Base-by-base conservation (phyloP, 1,140 invertebrate genomes). In the Micrasema minimum region DNA sequence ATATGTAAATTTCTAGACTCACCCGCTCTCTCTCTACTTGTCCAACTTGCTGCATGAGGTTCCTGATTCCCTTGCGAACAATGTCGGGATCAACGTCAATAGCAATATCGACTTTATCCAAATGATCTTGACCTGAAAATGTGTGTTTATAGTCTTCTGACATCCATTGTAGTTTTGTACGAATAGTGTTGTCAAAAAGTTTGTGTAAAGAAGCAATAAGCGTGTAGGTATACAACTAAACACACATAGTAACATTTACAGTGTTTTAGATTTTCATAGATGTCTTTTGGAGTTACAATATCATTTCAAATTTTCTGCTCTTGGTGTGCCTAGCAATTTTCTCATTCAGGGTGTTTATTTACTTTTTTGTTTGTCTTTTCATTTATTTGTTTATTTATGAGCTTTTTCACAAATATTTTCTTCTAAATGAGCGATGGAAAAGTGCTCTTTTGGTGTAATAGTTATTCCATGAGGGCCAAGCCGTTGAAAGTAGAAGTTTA, bases 21-120 rank as follows among this genome's bases (percentile, higher is more conserved):
- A 91, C 90, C 78, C 90, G 90, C 80, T 96, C 94, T 18, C 94
- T 85, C 82, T 96, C 94, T 55, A 95, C 89, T 80, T 92, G 90
- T 0, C 92, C 93, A 31, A 96, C 91, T 85, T 95, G 93, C 77
- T 95, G 92, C 91, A 96, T 95, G 14, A 96, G 86, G 77, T 90
- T 92, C 65, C 94, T 85, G 1, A 96, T 90, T 7, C 94, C 93
- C 81, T 94, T 93, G 75, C 94, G 88, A 26, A 97, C 90, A 46
- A 90, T 80, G 81, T 97, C 95, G 0, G 94, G 94, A 80, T 97
- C 94, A 0, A 96, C 89, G 75, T 96, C 93, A 20, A 89, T 82
- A 35, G 90, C 85, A 9, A 86, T 80, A 73, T 87, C 74, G 0
- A 70, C 67, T 23, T 67, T 69, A 57, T 84, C 88, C 0, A 82